These are phyloP conservation scores for Meles meles DNA, from an alignment of 2,113 vertebrate species.

Conservation along the genomic window DNA sequence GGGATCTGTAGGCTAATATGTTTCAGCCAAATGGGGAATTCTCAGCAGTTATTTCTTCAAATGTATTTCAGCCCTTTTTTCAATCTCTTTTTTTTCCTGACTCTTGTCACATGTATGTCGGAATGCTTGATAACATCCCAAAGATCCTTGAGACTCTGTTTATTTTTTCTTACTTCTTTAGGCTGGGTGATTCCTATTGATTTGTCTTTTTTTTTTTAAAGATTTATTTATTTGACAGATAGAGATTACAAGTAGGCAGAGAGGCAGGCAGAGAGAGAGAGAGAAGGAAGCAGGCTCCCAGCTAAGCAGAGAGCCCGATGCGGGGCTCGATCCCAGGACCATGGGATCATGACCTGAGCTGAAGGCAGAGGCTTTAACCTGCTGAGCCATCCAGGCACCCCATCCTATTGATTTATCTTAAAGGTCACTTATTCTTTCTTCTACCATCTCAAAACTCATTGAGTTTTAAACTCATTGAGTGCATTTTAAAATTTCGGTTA, in stretches of 20 bases:
- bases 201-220: too few relatives aligned
- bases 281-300: too few relatives aligned
- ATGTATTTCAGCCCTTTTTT: not conserved
- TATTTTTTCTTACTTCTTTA: not conserved
- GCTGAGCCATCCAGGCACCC: too few relatives aligned
- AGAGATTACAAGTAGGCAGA: too few relatives aligned
- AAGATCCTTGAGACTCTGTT: not conserved
- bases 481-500: not conserved
- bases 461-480: not conserved
- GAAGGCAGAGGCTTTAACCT: too few relatives aligned
- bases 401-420: not conserved
- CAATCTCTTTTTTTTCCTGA: not conserved
- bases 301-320: too few relatives aligned
- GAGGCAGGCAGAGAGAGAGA: too few relatives aligned
- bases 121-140: not conserved
- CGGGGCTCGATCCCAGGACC: too few relatives aligned
- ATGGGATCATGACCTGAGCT: too few relatives aligned
- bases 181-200: not conserved
- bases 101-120: not conserved
- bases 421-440: not conserved
- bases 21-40: not conserved
- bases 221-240: too few relatives aligned
- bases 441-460: not conserved
- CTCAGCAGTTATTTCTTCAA: not conserved
- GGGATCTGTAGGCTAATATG: not conserved